Base-by-base conservation (phyloP, 2,888 invertebrate genomes). In the Glyphotaelius pellucidus region DNA sequence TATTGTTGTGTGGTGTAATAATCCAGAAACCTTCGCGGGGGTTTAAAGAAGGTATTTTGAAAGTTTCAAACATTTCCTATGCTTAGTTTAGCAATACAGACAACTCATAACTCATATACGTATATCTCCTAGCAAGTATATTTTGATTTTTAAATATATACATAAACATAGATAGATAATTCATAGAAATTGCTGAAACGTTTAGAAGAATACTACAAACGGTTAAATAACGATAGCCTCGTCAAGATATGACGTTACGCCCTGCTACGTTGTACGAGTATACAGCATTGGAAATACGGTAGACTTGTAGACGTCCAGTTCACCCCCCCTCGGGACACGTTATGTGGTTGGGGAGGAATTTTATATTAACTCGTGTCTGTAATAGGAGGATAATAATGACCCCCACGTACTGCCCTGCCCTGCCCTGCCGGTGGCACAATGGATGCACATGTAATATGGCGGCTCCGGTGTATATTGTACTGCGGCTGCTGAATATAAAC, bases 281-380 rank as follows among this genome's bases (percentile, higher is more conserved):
- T n/a, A 9, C 2, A 67, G 67, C 25, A 67, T 67, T 67, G 38
- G 35, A 83, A 25, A 83, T 83, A 31, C 15, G 19, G n/a, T n/a
- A 32, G 81, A 32, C 83, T 12, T 52, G 14, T 83, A 32, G 25
- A 38, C 31, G 7, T 83, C 42, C 85, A 67, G 67, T 67, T 30
- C 88, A 32, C 90, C 90, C 90, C 38, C 38, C 38, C 38, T n/a
- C 35, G 90, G 79, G 90, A 90, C 85, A 80, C 85, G 90, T 85
- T 79, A 15, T 38, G 86, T 79, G 84, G 86, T 14, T 79, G 83
- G 83, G 83, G 30, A 67, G 90, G 90, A 90, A 90, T 90, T 90
- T 90, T 90, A 90, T 86, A 90, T 86, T 84, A 90, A 79, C 86
- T 90, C 79, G 88, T 88, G 52, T 88, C 31, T 79, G 88, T 88